Evolutionary conservation across 1,140 invertebrate species (phyloP).

Genomic region (Achatina immaculata): DNA sequence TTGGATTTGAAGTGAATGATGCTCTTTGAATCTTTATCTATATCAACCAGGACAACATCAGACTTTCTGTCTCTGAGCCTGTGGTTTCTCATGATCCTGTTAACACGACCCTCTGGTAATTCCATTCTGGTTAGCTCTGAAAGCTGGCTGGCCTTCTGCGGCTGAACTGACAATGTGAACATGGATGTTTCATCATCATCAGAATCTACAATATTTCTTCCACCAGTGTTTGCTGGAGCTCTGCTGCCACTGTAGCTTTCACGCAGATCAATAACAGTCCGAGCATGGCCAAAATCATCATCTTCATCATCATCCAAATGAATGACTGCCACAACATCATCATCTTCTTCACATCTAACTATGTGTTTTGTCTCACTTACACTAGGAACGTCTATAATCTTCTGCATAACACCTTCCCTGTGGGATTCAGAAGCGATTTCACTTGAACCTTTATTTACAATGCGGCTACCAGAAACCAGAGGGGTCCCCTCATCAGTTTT

Average conservation of each 20-base stretch:
- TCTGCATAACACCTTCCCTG: too few relatives aligned
- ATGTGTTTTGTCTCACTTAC: too few relatives aligned
- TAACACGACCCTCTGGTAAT: not conserved
- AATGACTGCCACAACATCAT: slow-evolving; percentile 4
- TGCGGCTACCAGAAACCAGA: too few relatives aligned
- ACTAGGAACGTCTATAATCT: too few relatives aligned
- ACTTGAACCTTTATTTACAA: too few relatives aligned
- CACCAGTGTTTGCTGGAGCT: not conserved
- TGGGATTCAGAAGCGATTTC: too few relatives aligned
- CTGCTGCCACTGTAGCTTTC: not conserved
- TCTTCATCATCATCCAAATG: not conserved
- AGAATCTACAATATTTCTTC: not conserved
- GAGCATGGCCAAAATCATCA: not conserved
- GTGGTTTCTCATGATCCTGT: not conserved
- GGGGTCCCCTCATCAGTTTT: too few relatives aligned
- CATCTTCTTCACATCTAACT: not conserved
- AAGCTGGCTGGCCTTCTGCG: not conserved
- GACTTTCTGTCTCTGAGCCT: not conserved
- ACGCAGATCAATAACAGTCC: not conserved
- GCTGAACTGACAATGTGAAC: not conserved
- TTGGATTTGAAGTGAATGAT: slow-evolving; percentile 10
- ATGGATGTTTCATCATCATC: not conserved
- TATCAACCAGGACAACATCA: not conserved
- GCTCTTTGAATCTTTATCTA: not conserved
- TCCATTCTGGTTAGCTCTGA: not conserved